Percentiles rank a stretch among this genome's conserved stretches.
These are phyloP conservation scores for Muscidifurax raptorellus DNA, from an alignment of 1,140 invertebrate species.

Conservation along the genomic window DNA sequence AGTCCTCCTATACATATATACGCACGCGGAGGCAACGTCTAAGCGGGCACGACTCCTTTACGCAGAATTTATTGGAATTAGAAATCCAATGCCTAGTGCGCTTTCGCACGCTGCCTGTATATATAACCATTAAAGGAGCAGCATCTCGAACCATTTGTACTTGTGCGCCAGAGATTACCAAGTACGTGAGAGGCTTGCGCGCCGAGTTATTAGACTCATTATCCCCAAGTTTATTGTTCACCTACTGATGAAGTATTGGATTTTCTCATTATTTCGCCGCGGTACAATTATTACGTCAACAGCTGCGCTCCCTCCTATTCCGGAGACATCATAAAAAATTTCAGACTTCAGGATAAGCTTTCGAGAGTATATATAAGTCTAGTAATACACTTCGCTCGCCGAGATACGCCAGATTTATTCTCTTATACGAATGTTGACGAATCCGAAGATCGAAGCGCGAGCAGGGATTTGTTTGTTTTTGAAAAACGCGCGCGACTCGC, in stretches of 20 bases:
- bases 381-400: too few species aligned
- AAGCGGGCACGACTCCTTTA: conserved; percentile 57
- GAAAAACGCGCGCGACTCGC: not conserved
- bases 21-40: conserved; percentile 23
- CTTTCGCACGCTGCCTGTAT: conserved; percentile 57
- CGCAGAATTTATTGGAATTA: conserved; percentile 69
- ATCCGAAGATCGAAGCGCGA: too few species aligned
- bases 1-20: not conserved
- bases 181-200: conserved; percentile 67
- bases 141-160: conserved; percentile 66
- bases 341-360: too few species aligned
- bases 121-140: conserved; percentile 66
- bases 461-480: not conserved
- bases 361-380: too few species aligned
- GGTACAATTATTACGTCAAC: too few species aligned
- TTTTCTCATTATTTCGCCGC: conserved; percentile 12
- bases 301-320: too few species aligned
- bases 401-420: too few species aligned
- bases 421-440: too few species aligned
- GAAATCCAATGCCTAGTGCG: conserved; percentile 63
- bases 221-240: conserved; percentile 58
- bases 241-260: conserved; percentile 37
- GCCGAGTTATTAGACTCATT: conserved; percentile 67
- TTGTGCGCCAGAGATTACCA: conserved; percentile 62
- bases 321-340: too few species aligned